Conservation (phyloP, 2,797 vertebrate species). For the Danio tinwini region DNA sequence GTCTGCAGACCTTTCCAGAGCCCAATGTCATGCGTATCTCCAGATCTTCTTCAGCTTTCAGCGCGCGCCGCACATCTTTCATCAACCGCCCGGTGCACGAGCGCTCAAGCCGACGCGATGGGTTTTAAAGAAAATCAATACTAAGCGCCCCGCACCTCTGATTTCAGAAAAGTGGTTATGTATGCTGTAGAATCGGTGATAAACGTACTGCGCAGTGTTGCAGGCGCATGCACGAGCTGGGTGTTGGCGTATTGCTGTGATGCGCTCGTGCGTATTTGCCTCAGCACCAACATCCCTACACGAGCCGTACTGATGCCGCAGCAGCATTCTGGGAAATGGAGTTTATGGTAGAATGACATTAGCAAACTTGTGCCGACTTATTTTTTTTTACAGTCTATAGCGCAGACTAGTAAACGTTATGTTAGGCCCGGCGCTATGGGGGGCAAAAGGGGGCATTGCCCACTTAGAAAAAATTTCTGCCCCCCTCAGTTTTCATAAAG, state of each 20-base stretch:
- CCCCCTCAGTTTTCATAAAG: too few species aligned
- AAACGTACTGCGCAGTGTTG: constrained; percentile 24
- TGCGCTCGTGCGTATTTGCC: constrained; percentile 54
- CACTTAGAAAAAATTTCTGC: too few species aligned
- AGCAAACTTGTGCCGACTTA: too few species aligned
- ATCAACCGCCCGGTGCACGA: constrained; percentile 12
- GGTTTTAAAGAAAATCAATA: neutral
- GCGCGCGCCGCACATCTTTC: constrained; percentile 39
- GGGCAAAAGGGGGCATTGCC: too few species aligned
- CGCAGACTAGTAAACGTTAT: too few species aligned
- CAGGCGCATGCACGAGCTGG: constrained; percentile 39
- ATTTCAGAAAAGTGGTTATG: neutral
- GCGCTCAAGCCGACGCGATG: neutral
- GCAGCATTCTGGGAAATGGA: constrained; percentile 62
- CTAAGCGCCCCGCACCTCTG: neutral
- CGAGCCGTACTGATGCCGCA: constrained; percentile 39
- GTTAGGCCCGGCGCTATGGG: too few species aligned
- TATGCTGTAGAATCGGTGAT: neutral
- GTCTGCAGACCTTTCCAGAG: constrained; percentile 47
- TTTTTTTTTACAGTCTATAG: too few species aligned
- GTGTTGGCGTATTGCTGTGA: constrained; percentile 66
- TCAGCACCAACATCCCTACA: constrained; percentile 69
- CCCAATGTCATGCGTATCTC: constrained; percentile 63
- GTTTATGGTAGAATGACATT: constrained; percentile 35
- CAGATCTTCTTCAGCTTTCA: constrained; percentile 56